Evolutionary conservation across 2,888 invertebrate species (phyloP), one percentile per base, ranked within the genome.

Genomic region (Euzophera pinguis): DNA sequence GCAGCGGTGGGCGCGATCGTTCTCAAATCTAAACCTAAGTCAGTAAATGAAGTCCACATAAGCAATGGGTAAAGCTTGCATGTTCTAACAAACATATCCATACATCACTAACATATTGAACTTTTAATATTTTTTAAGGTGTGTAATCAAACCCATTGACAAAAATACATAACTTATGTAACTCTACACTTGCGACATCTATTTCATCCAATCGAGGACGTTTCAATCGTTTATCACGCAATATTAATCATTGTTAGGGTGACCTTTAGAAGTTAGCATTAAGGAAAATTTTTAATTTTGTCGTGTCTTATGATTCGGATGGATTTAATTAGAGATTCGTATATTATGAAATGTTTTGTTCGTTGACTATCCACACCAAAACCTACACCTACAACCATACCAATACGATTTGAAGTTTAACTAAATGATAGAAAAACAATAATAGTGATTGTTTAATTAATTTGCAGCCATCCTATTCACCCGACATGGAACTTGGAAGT

Each of bases 1-100:
- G 89, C 83, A 50, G 85, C 81, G 1, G 81, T 80, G 1, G 80
- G 79, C 34, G 86, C 82, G 0, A 59, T 85, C 41, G 88, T 87
- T 1, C 75, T 83, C 6, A 88, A 88, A 65, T 64, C 67, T 42
- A 84, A 82, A 66, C 50, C 68, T 29, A 67, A 74, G 73, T 70
- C 67, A 68, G 75, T 67, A 45, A 54, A 50, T 50, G 42, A 34
- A 53, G 50, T 47, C 56, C 51, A 42, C 54, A 56, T 55, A 53
- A 53, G 59, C 54, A 62, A 65, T 58, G 66, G 68, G 58, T 67
- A 72, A 59, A 61, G 59, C 56, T 53, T 50, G 42, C 50, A 17
- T 29, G 14, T 51, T 17, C 48, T 56, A 56, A 56, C 53, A 50
- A 43, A 22, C 17, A 37, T 9, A 43, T 16, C n/a, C 32, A 50